These are phyloP conservation scores for Agonopterix alstromeriana DNA, from an alignment of 2,888 invertebrate species.

Conservation along the genomic window DNA sequence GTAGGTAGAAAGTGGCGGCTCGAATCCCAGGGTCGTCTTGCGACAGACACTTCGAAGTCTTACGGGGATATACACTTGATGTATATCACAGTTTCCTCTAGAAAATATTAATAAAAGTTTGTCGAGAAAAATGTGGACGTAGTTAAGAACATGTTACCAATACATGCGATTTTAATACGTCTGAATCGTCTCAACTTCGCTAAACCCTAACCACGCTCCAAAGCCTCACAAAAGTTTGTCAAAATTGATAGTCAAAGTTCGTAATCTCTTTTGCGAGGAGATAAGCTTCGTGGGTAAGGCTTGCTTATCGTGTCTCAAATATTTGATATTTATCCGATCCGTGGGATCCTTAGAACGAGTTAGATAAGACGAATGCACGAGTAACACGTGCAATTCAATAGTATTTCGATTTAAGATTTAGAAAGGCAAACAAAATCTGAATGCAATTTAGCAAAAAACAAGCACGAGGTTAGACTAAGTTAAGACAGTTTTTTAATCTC, in stretches of 20 bases:
- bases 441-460: slow-evolving; percentile 5
- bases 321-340: slow-evolving; percentile 31
- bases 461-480: slow-evolving; percentile 4
- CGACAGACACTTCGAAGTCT: slow-evolving; percentile 30
- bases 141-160: neutral
- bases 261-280: slow-evolving; percentile 42
- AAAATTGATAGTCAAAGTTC: slow-evolving; percentile 44
- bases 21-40: slow-evolving; percentile 54
- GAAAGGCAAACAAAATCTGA: slow-evolving; percentile 3
- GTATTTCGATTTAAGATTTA: neutral
- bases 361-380: slow-evolving; percentile 14
- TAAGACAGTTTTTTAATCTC: too few relatives aligned
- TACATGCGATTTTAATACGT: neutral
- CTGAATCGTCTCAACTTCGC: neutral
- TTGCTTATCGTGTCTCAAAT: slow-evolving; percentile 38
- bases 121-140: too few relatives aligned
- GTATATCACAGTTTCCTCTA: neutral
- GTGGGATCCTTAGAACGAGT: slow-evolving; percentile 19
- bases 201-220: slow-evolving; percentile 27
- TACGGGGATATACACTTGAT: neutral
- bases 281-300: slow-evolving; percentile 42
- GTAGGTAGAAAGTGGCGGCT: slow-evolving; percentile 54
- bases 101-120: neutral
- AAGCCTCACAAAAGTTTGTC: slow-evolving; percentile 35
- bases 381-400: slow-evolving; percentile 3